These are phyloP conservation scores for Aulostomus chinensis DNA, from an alignment of 2,797 vertebrate species.

Conservation along the genomic window DNA sequence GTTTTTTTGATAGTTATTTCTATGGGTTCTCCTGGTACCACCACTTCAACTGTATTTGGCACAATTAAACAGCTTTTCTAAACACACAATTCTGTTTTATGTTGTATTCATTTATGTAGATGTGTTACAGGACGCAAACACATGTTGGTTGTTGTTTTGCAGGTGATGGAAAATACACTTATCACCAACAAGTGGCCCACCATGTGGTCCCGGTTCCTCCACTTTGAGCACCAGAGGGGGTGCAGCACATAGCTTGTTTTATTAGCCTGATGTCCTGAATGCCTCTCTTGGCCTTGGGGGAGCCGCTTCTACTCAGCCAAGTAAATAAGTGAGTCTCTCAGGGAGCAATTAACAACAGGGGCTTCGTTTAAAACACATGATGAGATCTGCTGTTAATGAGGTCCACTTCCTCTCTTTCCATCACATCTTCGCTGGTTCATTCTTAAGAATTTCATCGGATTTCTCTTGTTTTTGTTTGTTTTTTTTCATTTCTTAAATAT, in stretches of 20 bases:
- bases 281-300: conserved; percentile 4
- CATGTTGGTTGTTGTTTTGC: too few species aligned
- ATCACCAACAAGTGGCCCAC: conserved; percentile 7
- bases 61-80: too few species aligned
- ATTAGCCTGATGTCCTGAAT: conserved; percentile 11
- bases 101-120: too few species aligned
- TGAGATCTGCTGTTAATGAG: conserved; percentile 28
- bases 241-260: conserved; percentile 3
- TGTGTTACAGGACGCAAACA: too few species aligned
- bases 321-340: conserved; percentile 32
- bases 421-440: background rate
- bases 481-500: too few species aligned
- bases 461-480: background rate
- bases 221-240: background rate
- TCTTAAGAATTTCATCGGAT: background rate
- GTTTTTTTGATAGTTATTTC: too few species aligned
- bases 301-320: conserved; percentile 16
- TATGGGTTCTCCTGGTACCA: too few species aligned
- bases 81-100: too few species aligned
- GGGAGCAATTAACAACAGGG: conserved; percentile 55
- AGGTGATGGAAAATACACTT: background rate
- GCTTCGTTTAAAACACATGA: conserved; percentile 26
- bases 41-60: too few species aligned
- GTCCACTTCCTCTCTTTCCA: background rate
- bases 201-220: conserved; percentile 5